Evolutionary conservation across 2,888 invertebrate species (phyloP).

Genomic region (Diarsia rubi): DNA sequence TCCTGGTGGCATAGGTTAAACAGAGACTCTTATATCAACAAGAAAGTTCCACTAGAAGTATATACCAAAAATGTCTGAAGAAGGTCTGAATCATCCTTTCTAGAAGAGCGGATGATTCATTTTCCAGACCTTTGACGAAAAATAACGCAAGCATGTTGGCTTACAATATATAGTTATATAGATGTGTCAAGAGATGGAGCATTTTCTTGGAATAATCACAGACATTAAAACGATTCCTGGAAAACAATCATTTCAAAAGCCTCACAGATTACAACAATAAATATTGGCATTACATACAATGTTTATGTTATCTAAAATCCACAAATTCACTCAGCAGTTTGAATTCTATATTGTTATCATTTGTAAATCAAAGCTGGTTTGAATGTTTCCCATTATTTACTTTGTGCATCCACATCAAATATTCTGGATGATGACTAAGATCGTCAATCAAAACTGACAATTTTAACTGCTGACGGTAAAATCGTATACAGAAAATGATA

Average conservation of each 20-base stretch:
- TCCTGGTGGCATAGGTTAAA: too few relatives aligned
- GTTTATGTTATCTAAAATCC: constrained; percentile 43
- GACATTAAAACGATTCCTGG: constrained; percentile 24
- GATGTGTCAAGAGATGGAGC: background rate
- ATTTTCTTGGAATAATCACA: constrained; percentile 8
- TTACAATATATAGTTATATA: too few relatives aligned
- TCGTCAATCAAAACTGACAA: constrained; percentile 44
- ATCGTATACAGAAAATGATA: constrained; percentile 35
- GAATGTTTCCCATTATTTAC: constrained; percentile 52
- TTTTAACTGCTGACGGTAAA: constrained; percentile 35
- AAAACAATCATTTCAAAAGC: constrained; percentile 27
- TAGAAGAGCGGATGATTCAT: too few relatives aligned
- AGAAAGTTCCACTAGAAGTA: too few relatives aligned
- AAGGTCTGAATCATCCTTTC: too few relatives aligned
- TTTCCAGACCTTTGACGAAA: too few relatives aligned
- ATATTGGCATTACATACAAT: constrained; percentile 32
- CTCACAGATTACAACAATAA: constrained; percentile 35
- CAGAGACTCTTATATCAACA: too few relatives aligned
- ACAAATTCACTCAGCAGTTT: constrained; percentile 42
- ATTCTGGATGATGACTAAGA: constrained; percentile 55
- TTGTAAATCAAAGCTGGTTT: constrained; percentile 46
- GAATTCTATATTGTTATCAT: constrained; percentile 50
- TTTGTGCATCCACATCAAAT: constrained; percentile 44
- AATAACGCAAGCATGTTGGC: too few relatives aligned
- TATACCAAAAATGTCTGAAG: too few relatives aligned